These are phyloP conservation scores for Leucophenga varia DNA, from an alignment of 1,140 invertebrate species.

Conservation along the genomic window DNA sequence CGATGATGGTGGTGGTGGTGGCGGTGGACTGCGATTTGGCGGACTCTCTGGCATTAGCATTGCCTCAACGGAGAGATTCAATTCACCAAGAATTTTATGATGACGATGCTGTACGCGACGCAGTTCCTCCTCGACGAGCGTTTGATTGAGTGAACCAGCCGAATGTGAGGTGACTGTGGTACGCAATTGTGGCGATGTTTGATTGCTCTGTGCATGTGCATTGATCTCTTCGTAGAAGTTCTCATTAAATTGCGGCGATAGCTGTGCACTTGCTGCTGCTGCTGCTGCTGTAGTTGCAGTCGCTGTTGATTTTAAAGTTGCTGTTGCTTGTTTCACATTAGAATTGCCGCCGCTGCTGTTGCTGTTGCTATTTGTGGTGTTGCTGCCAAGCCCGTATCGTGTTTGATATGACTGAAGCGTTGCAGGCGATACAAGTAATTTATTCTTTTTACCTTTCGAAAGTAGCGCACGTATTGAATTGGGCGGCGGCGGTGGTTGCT, in stretches of 20 bases:
- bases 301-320: neutral
- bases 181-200: conserved; percentile 25
- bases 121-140: conserved; percentile 78
- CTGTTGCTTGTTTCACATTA: too few species aligned
- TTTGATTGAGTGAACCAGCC: conserved; percentile 62
- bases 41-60: conserved; percentile 76
- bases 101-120: conserved; percentile 75
- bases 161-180: conserved; percentile 36
- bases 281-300: neutral
- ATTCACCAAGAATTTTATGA: conserved; percentile 76
- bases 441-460: conserved; percentile 50
- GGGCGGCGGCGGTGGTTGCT: conserved; percentile 49
- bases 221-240: conserved; percentile 86
- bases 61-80: conserved; percentile 83
- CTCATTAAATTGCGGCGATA: conserved; percentile 61
- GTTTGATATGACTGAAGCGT: conserved; percentile 44
- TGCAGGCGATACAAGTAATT: conserved; percentile 36
- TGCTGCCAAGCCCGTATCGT: conserved; percentile 27
- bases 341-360: conserved; percentile 46
- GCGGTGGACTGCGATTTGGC: conserved; percentile 33
- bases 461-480: conserved; percentile 56
- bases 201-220: conserved; percentile 32
- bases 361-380: conserved; percentile 57
- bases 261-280: neutral
- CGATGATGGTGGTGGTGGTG: too few species aligned